These are phyloP conservation scores for Drosophila conformis DNA, from an alignment of 2,888 invertebrate species.

Conservation along the genomic window DNA sequence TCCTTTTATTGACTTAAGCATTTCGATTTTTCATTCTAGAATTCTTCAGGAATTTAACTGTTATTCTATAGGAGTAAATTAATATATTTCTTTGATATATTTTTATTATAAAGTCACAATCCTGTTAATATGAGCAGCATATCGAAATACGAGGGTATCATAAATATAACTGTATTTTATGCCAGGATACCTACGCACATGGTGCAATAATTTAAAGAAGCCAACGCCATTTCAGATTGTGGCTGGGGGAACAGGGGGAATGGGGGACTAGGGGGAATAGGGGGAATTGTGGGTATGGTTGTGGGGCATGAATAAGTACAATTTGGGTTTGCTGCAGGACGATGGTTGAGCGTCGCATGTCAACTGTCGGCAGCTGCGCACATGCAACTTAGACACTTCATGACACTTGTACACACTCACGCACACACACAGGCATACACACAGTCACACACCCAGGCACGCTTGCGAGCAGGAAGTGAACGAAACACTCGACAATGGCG, in stretches of 20 bases:
- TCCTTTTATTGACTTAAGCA: neutral
- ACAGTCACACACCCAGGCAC: neutral
- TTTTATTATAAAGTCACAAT: neutral
- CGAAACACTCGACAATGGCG: constrained; percentile 59
- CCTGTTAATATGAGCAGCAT: neutral
- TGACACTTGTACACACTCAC: constrained; percentile 47
- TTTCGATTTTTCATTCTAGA: neutral
- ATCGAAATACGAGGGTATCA: constrained; percentile 10
- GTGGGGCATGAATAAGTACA: constrained; percentile 48
- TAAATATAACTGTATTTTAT: constrained; percentile 56
- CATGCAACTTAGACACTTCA: constrained; percentile 76
- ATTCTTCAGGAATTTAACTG: neutral
- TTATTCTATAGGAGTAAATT: neutral
- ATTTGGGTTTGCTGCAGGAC: constrained; percentile 46
- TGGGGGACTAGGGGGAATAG: neutral
- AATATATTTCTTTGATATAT: neutral
- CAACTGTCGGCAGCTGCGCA: constrained; percentile 74
- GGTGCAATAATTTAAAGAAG: constrained; percentile 56
- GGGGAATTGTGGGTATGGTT: constrained; percentile 17
- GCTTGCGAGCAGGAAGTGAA: constrained; percentile 62
- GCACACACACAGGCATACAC: constrained; percentile 8
- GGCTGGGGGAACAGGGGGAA: neutral
- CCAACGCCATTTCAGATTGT: constrained; percentile 46
- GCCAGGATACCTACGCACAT: constrained; percentile 56
- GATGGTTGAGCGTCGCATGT: constrained; percentile 67